These are phyloP conservation scores for Ranitomeya imitator DNA, from an alignment of 2,113 vertebrate species.

Conservation along the genomic window DNA sequence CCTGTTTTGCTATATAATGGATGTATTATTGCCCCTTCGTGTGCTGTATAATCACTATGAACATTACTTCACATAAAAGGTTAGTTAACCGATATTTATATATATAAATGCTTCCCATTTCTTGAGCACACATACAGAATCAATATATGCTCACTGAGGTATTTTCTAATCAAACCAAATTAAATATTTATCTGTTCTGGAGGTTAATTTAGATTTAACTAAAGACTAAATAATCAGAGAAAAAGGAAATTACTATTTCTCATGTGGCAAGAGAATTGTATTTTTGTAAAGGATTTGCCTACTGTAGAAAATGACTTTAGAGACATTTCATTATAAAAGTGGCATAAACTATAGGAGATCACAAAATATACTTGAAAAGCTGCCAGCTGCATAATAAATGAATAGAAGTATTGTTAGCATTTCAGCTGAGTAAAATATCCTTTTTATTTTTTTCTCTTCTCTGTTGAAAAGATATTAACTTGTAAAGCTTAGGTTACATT, in stretches of 20 bases:
- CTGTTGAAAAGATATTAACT: too few relatives aligned
- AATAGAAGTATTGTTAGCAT: too few relatives aligned
- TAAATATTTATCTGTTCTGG: conserved; percentile 13
- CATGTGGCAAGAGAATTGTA: too few relatives aligned
- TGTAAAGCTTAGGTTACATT: too few relatives aligned
- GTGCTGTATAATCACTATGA: not conserved
- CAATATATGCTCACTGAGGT: not conserved
- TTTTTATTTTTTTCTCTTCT: too few relatives aligned
- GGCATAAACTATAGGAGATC: not conserved
- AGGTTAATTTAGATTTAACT: not conserved
- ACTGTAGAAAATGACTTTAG: too few relatives aligned
- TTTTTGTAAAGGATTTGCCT: too few relatives aligned
- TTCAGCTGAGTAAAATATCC: too few relatives aligned
- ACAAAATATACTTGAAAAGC: not conserved
- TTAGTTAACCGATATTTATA: conserved; percentile 16
- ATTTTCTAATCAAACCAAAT: conserved; percentile 12
- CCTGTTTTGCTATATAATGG: not conserved
- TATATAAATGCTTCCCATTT: conserved; percentile 7
- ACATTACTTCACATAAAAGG: not conserved
- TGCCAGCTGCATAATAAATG: not conserved
- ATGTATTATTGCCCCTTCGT: not conserved
- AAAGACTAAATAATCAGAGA: conserved; percentile 7
- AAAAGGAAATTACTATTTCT: not conserved
- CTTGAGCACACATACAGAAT: conserved; percentile 9
- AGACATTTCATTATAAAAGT: not conserved